Evolutionary conservation across 2,113 vertebrate genomes (phyloP).

Genomic region (Calonectris borealis): DNA sequence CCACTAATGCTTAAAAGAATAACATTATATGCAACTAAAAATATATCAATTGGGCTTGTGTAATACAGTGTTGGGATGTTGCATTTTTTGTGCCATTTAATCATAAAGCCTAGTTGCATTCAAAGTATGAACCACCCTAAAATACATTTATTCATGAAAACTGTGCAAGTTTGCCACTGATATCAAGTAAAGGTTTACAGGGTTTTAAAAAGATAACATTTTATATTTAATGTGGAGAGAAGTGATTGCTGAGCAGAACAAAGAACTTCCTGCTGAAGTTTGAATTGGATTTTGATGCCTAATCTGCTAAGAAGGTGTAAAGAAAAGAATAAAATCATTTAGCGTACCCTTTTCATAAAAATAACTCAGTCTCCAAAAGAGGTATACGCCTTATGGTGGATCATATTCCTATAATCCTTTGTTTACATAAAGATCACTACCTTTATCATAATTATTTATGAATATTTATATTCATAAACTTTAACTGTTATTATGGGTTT

Average conservation of each 20-base stretch:
- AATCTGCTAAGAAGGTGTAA: neutral
- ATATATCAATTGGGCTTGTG: neutral
- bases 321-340: neutral
- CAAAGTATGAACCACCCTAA: neutral
- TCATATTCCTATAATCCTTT: neutral
- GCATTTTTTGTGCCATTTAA: neutral
- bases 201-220: neutral
- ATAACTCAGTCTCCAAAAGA: neutral
- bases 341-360: neutral
- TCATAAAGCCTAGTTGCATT: neutral
- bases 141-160: neutral
- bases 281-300: neutral
- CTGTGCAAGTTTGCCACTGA: neutral
- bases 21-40: neutral
- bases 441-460: neutral
- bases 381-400: rapidly evolving
- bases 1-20: neutral
- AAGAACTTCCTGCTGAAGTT: neutral
- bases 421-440: neutral
- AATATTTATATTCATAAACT: neutral
- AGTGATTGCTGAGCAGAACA: neutral
- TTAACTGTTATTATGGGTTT: neutral
- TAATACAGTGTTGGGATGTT: neutral
- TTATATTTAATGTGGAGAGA: neutral
- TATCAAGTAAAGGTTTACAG: neutral